These are phyloP conservation scores for Thera obeliscata DNA, from an alignment of 2,888 invertebrate species.

Conservation along the genomic window DNA sequence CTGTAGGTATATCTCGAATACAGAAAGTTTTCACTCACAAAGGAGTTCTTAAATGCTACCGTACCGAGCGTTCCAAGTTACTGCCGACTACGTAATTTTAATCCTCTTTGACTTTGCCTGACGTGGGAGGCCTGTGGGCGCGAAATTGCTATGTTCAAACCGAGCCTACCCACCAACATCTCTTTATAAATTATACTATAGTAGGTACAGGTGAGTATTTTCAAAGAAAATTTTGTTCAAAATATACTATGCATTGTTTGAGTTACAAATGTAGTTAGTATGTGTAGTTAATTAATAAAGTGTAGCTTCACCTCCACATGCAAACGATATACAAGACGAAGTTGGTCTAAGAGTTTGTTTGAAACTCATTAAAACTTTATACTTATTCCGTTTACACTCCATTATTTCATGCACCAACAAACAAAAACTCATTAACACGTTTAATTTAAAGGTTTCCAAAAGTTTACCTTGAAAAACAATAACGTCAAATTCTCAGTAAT, in stretches of 20 bases:
- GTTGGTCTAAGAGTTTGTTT: neutral
- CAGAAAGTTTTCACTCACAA: conserved; percentile 1
- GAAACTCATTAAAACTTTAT: neutral
- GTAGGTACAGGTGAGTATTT: too few species aligned
- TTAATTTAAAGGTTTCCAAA: neutral
- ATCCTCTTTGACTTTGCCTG: conserved; percentile 4
- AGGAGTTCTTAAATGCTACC: neutral
- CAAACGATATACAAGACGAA: neutral
- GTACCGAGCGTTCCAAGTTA: neutral
- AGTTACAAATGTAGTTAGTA: too few species aligned
- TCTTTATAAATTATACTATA: neutral
- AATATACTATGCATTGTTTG: too few species aligned
- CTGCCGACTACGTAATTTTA: neutral
- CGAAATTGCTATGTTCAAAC: neutral
- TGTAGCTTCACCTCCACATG: neutral
- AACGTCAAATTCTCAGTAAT: neutral
- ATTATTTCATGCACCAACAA: neutral
- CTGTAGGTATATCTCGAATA: neutral
- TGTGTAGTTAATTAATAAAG: too few species aligned
- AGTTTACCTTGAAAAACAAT: neutral
- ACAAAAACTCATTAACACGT: neutral
- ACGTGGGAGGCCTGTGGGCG: neutral
- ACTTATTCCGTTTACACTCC: neutral
- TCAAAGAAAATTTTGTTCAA: too few species aligned
- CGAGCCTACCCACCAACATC: neutral